Evolutionary conservation across 2,113 vertebrate genomes (phyloP), one percentile per base, ranked within the genome.

Genomic region (Argyrosomus japonicus): DNA sequence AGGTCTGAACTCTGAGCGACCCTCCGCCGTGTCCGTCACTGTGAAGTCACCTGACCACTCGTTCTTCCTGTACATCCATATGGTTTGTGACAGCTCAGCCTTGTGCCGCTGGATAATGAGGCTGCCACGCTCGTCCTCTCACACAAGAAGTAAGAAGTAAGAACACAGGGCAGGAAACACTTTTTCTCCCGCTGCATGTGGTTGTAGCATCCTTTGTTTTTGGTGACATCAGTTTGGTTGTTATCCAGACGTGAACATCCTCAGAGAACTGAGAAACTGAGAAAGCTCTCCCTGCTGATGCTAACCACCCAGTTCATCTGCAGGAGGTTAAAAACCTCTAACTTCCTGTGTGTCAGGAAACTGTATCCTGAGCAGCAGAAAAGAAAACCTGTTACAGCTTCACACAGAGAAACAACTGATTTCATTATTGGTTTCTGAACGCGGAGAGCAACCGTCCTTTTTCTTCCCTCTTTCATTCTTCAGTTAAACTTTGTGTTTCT

Each of bases 1-100:
- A 47, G 64, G 65, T 83, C 56, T 86, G 81, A 90, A 84, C 86
- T 90, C 70, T 62, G 56, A 0, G 2, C 2, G 29, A 88, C 81
- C 86, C 74, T 25, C 53, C 10, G 13, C 48, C 36, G 2, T 0
- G 57, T 68, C 64, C 57, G 43, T 58, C 29, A n/a, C 72, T 2
- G 27, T 9, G 9, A 32, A 86, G 64, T 75, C 68, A 57, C 72
- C 79, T 70, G 48, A 43, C 6, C 40, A 54, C 81, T 64, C 0
- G 47, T 9, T 65, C 43, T 2, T 2, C 51, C 43, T 14, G 27
- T 9, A 9, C 70, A 19, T 63, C n/a, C 64, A 1, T 12, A 61
- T 6, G n/a, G 21, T 60, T 2, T 6, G 58, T 79, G 75, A 63
- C 86, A 48, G 75, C 79, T 65, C 64, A 25, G 69, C 61, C 17